Evolutionary conservation across 1,140 invertebrate species (phyloP), one percentile per base, ranked within the genome.

Genomic region (Drosophila sproati): DNA sequence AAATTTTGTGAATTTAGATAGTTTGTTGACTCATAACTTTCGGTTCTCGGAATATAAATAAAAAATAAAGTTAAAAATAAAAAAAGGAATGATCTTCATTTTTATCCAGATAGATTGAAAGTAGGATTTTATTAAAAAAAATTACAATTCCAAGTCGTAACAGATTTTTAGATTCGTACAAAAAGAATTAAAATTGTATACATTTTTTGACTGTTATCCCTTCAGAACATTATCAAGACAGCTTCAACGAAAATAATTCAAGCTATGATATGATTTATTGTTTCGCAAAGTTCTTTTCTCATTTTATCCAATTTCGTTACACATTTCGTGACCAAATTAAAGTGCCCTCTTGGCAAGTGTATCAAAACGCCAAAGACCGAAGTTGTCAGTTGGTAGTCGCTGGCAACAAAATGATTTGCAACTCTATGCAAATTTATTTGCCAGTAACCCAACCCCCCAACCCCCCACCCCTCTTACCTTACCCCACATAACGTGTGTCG

Each of bases 381-480:
- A 60, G 63, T 61, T 75, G 72, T 34, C 41, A 48, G 50, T 55
- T 62, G 52, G 51, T 41, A 55, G 56, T 75, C 67, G 70, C 76
- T 68, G 76, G 78, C 57, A 82, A 72, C 72, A 77, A 83, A 88
- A 83, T 88, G 85, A 88, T 88, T 88, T 88, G 83, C 83, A 89
- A 83, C 85, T 89, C 78, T 71, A 85, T 88, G 83, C 80, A 88
- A 88, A 88, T 88, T 88, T 82, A 82, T 73, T 73, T 80, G 76
- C 73, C 69, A 41, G 5, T 69, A 57, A 55, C 56, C 48, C 34
- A 20, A 12, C 29, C 52, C 12, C 59, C 6, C 41, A 5, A 39
- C 20, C 20, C 20, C 20, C 8, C 39, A 39, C 28, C 51, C 50
- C 10, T 34, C 73, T 20, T 45, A 43, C 31, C 47, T 20, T 20